Evolutionary conservation across 2,113 vertebrate genomes (phyloP).

Genomic region (Donacobius atricapilla): DNA sequence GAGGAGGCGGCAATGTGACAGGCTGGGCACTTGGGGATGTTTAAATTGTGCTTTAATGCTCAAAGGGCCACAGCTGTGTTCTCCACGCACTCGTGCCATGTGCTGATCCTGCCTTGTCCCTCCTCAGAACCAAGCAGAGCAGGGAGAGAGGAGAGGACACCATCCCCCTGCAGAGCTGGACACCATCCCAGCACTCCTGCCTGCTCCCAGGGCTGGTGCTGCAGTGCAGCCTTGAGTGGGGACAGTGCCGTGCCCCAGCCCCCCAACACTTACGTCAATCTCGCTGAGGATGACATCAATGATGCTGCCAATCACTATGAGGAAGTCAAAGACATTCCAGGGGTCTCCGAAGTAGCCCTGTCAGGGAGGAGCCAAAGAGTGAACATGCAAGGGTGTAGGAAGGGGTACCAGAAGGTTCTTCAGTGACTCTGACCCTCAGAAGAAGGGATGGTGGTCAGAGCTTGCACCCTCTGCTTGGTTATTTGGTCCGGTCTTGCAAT

Average conservation of each 20-base stretch:
- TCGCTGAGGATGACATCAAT: slow-evolving; percentile 97
- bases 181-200: not conserved
- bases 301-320: slow-evolving; percentile 94
- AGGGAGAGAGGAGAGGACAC: not conserved
- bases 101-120: not conserved
- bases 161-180: not conserved
- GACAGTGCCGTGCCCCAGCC: rapidly evolving
- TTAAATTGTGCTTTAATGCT: not conserved
- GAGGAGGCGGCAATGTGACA: not conserved
- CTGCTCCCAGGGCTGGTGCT: rapidly evolving
- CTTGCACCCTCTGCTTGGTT: not conserved
- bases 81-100: not conserved
- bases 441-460: not conserved
- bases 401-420: not conserved
- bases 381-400: not conserved
- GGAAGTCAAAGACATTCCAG: slow-evolving; percentile 99
- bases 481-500: not conserved
- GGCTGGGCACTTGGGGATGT: not conserved
- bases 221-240: not conserved
- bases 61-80: not conserved
- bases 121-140: not conserved
- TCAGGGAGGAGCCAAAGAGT: not conserved
- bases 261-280: slow-evolving; percentile 85
- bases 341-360: slow-evolving; percentile 98
- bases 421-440: not conserved